A percentile compares a stretch with the other conserved stretches of the same genome.
phyloP scores from a whole-genome alignment of 1,140 invertebrate genomes.

The Pygmarrhopalites habei region DNA sequence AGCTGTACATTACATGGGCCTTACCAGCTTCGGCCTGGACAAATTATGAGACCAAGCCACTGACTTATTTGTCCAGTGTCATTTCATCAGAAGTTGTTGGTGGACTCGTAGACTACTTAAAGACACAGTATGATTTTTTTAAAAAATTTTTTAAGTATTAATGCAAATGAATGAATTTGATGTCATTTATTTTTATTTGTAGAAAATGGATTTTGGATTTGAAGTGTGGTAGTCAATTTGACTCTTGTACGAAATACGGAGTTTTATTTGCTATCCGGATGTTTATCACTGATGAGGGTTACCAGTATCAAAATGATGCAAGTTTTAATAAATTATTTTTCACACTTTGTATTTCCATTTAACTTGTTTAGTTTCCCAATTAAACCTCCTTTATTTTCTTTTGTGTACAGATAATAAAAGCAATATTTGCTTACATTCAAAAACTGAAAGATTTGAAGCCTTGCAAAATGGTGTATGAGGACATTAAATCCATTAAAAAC shows the following conservation, averaged over 20 bases:
- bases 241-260: not conserved
- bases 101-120: not conserved
- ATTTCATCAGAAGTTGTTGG: not conserved
- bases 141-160: too few species aligned
- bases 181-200: too few species aligned
- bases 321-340: too few species aligned
- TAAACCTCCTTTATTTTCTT: too few species aligned
- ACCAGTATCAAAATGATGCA: too few species aligned
- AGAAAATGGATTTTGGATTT: not conserved
- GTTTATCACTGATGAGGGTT: constrained; percentile 69
- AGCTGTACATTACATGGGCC: constrained; percentile 1
- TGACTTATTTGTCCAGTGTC: not conserved
- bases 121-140: constrained; percentile 6
- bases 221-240: not conserved
- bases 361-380: too few species aligned
- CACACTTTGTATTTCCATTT: too few species aligned
- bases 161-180: too few species aligned
- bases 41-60: constrained; percentile 1
- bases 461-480: too few species aligned
- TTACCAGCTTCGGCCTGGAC: not conserved
- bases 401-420: constrained; percentile 60
- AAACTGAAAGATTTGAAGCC: constrained; percentile 48
- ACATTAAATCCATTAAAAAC: too few species aligned
- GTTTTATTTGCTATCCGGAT: constrained; percentile 66
- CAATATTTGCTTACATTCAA: constrained; percentile 66